phyloP scores from a whole-genome alignment of 64 coral and sea anemone genomes.

The Anthopleura sola region DNA sequence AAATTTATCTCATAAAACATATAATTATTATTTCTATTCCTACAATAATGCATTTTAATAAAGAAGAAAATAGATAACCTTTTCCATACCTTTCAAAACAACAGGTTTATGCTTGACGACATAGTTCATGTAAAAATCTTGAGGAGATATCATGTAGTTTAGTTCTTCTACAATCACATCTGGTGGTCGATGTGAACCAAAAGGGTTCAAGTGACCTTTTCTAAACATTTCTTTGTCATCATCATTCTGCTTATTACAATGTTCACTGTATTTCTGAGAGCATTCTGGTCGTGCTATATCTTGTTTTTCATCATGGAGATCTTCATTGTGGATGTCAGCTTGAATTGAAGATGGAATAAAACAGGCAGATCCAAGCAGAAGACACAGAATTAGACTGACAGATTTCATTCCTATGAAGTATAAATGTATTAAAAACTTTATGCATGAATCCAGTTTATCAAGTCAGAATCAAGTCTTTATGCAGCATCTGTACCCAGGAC shows the following conservation, averaged over 20 bases:
- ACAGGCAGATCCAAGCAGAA: background rate
- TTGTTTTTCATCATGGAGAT: background rate
- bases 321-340: background rate
- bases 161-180: conserved; percentile 85
- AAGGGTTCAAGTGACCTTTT: conserved; percentile 87
- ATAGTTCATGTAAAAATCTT: conserved; percentile 99
- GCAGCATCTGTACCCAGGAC: too few species aligned
- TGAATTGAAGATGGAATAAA: background rate
- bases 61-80: too few species aligned
- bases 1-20: too few species aligned
- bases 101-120: conserved; percentile 97
- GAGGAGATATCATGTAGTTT: conserved; percentile 85
- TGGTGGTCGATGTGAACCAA: conserved; percentile 97
- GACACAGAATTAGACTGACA: background rate
- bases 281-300: background rate
- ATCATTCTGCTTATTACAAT: conserved; percentile 43
- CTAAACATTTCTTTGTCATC: conserved; percentile 76
- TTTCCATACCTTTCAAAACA: conserved; percentile 95
- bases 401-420: background rate
- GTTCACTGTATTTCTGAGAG: conserved; percentile 33
- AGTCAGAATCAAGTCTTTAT: too few species aligned
- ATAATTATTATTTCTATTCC: too few species aligned
- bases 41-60: too few species aligned
- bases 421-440: too few species aligned
- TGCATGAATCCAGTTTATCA: too few species aligned